phyloP scores from a whole-genome alignment of 2,797 vertebrate species.

The Spinus olivaceus region DNA sequence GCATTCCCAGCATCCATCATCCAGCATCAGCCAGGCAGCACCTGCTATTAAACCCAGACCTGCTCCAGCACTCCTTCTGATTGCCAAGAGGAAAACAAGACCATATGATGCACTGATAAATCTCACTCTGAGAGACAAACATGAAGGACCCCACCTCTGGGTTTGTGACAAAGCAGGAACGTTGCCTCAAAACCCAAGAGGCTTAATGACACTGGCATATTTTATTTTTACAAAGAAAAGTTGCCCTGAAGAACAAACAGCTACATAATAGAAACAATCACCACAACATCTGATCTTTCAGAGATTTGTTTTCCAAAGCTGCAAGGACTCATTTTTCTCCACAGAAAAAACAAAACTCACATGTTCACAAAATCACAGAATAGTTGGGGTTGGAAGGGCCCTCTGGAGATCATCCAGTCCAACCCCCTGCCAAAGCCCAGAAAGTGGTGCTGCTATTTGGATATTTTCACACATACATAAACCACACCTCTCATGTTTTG shows the following conservation, averaged over 20 bases:
- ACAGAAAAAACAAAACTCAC: not conserved
- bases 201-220: fast-evolving
- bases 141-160: not conserved
- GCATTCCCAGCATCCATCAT: not conserved
- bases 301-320: not conserved
- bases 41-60: fast-evolving
- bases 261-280: not conserved
- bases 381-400: not conserved
- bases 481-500: not conserved
- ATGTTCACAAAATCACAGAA: not conserved
- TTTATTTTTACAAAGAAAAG: not conserved
- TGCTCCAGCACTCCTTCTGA: not conserved
- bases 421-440: not conserved
- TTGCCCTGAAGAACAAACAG: not conserved
- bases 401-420: not conserved
- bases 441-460: not conserved
- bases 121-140: not conserved
- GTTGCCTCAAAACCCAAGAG: not conserved
- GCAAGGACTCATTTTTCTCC: not conserved
- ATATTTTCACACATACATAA: not conserved
- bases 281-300: not conserved
- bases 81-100: not conserved
- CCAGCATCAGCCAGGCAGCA: not conserved
- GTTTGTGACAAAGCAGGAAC: not conserved
- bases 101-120: not conserved